A percentile compares a stretch with the other conserved stretches of the same genome.
Conservation (phyloP, 37 sponge, comb jelly and placozoan species). For the Geodia barretti region DNA sequence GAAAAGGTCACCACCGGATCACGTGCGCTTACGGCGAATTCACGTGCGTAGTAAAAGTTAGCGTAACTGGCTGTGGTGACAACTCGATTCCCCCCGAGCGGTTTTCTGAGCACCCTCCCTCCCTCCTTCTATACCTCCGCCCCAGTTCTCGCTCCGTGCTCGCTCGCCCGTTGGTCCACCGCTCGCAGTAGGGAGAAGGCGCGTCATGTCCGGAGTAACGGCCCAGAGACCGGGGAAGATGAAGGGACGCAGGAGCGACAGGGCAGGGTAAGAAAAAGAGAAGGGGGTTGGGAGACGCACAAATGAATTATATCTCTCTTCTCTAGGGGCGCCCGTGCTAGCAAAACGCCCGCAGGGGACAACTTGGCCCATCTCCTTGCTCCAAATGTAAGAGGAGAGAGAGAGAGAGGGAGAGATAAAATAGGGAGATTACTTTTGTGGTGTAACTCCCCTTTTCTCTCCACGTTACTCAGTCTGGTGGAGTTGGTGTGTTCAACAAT, state of each 20-base stretch:
- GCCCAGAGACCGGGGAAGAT: conserved; percentile 8
- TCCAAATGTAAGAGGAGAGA: too few relatives aligned
- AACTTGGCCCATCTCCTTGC: too few relatives aligned
- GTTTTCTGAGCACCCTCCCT: neutral
- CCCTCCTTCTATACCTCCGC: neutral
- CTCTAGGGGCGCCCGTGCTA: too few relatives aligned
- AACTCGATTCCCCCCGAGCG: neutral
- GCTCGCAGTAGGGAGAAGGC: too few relatives aligned
- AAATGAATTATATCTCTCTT: too few relatives aligned
- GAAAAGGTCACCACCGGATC: neutral
- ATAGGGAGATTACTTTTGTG: neutral
- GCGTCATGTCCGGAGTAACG: too few relatives aligned
- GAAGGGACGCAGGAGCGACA: neutral
- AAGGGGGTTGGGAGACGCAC: too few relatives aligned
- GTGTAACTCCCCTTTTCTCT: neutral
- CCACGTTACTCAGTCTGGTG: neutral
- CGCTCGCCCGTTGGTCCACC: too few relatives aligned
- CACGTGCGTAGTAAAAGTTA: neutral
- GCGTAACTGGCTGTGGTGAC: neutral
- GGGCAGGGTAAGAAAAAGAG: neutral
- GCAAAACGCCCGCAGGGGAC: too few relatives aligned
- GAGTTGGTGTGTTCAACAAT: conserved; percentile 4
- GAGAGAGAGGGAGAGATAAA: too few relatives aligned
- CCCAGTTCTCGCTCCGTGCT: too few relatives aligned
- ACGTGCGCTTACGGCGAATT: neutral